Evolutionary conservation across 1,140 invertebrate genomes (phyloP).

Genomic region (Drosophila murphyi): DNA sequence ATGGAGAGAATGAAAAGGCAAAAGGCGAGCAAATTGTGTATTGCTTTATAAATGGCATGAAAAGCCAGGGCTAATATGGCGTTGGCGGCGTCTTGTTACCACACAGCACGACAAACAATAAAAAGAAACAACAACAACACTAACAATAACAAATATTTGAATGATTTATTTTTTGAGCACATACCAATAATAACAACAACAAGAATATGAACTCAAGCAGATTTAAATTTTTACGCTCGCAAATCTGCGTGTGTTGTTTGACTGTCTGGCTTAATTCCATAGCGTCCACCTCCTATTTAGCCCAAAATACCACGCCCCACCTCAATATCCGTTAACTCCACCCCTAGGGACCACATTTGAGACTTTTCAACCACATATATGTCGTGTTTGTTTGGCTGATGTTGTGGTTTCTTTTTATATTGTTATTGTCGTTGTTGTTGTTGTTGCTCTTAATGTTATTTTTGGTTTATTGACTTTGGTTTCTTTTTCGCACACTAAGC

Average conservation of each 20-base stretch:
- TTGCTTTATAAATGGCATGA: constrained; percentile 59
- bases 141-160: constrained; percentile 63
- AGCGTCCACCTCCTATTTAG: constrained; percentile 25
- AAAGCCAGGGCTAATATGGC: constrained; percentile 74
- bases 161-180: constrained; percentile 54
- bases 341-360: constrained; percentile 28
- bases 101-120: constrained; percentile 25
- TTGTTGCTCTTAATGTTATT: constrained; percentile 45
- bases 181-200: constrained; percentile 6
- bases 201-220: constrained; percentile 15
- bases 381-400: constrained; percentile 24
- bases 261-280: constrained; percentile 17
- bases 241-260: constrained; percentile 19
- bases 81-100: constrained; percentile 75
- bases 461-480: constrained; percentile 79
- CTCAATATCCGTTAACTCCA: constrained; percentile 10
- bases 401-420: constrained; percentile 38
- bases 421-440: background rate
- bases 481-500: constrained; percentile 71
- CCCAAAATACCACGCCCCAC: constrained; percentile 1
- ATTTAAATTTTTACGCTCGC: constrained; percentile 33
- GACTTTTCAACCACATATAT: constrained; percentile 12
- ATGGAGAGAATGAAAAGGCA: constrained; percentile 33
- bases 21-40: constrained; percentile 65
- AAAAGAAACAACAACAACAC: constrained; percentile 21